Evolutionary conservation across 2,113 vertebrate genomes (phyloP).

Genomic region (Apteryx owenii): DNA sequence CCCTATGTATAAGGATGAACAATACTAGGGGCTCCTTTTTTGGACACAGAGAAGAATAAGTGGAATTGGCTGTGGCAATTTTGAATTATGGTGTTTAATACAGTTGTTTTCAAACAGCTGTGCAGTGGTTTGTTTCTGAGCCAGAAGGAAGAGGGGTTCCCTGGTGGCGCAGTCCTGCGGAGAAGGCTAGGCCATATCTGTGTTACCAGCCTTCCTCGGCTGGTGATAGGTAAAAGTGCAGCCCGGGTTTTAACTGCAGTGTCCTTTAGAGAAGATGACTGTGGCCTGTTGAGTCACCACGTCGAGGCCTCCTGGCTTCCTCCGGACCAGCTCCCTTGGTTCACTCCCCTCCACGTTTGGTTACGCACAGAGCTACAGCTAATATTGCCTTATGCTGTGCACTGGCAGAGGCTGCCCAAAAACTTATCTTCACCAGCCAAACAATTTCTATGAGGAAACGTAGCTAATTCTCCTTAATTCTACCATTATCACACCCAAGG

Average conservation of each 20-base stretch:
- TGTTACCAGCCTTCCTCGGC: background rate
- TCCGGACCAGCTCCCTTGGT: background rate
- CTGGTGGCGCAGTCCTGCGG: background rate
- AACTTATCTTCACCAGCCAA: background rate
- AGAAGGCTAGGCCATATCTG: background rate
- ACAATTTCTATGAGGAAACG: background rate
- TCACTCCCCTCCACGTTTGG: background rate
- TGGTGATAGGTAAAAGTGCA: background rate
- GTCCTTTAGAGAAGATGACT: background rate
- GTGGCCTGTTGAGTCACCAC: background rate
- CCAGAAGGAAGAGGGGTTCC: background rate
- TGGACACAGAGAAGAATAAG: background rate
- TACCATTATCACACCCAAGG: background rate
- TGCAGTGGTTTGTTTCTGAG: background rate
- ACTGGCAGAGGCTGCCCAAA: background rate
- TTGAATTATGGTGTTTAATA: background rate
- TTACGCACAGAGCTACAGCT: background rate
- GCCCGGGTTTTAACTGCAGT: slow-evolving; percentile 29
- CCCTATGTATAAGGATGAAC: background rate
- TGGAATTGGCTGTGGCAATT: background rate
- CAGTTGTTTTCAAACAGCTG: background rate
- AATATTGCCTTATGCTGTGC: background rate
- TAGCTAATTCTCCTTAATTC: slow-evolving; percentile 1
- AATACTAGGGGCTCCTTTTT: background rate
- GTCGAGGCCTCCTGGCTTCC: background rate